Evolutionary conservation across 2,113 vertebrate genomes (phyloP).

Genomic region (Prinia subflava): DNA sequence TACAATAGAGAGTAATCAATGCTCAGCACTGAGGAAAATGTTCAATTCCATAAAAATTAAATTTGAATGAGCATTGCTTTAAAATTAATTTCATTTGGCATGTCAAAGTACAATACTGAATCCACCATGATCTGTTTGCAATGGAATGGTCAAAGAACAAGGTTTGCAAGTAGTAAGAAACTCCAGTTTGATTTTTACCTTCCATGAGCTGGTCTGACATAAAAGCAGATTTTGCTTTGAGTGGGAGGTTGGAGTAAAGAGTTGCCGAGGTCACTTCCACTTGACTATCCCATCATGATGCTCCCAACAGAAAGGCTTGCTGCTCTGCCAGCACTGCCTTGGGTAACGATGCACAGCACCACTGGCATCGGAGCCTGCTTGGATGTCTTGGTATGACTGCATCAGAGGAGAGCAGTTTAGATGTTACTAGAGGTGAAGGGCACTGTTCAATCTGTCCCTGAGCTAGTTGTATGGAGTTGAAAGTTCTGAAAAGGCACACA

Average conservation of each 20-base stretch:
- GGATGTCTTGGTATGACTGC: not conserved
- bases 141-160: not conserved
- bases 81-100: not conserved
- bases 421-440: not conserved
- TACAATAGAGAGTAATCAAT: not conserved
- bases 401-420: not conserved
- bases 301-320: not conserved
- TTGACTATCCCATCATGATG: not conserved
- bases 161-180: not conserved
- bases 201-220: not conserved
- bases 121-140: not conserved
- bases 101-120: not conserved
- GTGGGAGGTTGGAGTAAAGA: not conserved
- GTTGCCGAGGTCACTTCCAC: not conserved
- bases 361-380: not conserved
- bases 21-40: not conserved
- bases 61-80: not conserved
- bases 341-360: fast-evolving
- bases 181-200: not conserved
- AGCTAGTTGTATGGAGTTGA: not conserved
- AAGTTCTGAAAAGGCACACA: not conserved
- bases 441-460: not conserved
- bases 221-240: not conserved
- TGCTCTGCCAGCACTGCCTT: not conserved
- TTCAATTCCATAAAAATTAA: not conserved